Base-by-base conservation (phyloP, 2,797 vertebrate species). In the Sebastes reedi region DNA sequence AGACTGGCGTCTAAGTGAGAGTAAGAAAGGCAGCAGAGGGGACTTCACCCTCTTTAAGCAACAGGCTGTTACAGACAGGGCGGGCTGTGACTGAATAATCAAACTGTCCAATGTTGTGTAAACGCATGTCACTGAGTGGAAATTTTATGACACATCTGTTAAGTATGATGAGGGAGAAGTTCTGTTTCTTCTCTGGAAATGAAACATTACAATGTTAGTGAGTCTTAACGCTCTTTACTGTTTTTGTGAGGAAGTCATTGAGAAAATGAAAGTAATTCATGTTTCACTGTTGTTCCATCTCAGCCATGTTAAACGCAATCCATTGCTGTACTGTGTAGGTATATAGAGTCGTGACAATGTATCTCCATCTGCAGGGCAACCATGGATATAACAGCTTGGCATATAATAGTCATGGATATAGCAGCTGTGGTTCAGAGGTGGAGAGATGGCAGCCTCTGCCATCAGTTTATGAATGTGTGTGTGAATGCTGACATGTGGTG, bases 321-420 rank as follows among this genome's bases (percentile, higher is more conserved):
- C 14, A 59, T 16, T 58, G 4, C 13, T n/a, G 13, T 25, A 11
- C 4, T 16, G 4, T 52, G 2, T 16, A 29, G 4, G 20, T 10
- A 1, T 2, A 5, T 12, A 10, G 12, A 20, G 3, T 3, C 2
- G 20, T 42, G 4, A 3, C 0, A 1, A 30, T 55, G 5, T 54
- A 4, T 81, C 73, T 32, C 83, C 82, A 52, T 68, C 89, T 85
- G 79, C 50, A 64, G 82, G 78, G 1, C 52, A 54, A 30, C 6
- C 18, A 6, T 25, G 1, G 46, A 8, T 1, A 24, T 14, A 25
- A 30, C 46, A 67, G 29, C 32, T 20, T 6, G 71, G 34, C 11
- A 36, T 32, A 9, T 32, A 32, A 32, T 32, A 32, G 30, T 32
- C 30, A 32, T 32, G 30, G 30, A 32, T 32, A 32, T 32, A 32